phyloP scores from a whole-genome alignment of 1,140 invertebrate species.

The Cydia strobilella region DNA sequence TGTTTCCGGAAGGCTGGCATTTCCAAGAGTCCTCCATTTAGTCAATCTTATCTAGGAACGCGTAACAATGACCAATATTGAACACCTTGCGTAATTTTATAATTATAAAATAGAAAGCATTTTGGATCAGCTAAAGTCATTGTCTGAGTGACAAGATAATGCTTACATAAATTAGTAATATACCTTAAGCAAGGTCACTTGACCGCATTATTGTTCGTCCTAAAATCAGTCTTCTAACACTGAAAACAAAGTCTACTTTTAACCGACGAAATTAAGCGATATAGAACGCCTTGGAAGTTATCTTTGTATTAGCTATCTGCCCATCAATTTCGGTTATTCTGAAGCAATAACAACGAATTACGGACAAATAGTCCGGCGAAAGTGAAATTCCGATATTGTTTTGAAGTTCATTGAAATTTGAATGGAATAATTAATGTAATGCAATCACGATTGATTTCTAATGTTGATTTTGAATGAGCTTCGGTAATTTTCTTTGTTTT shows the following conservation, averaged over 20 bases:
- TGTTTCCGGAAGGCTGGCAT: too few relatives aligned
- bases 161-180: slow-evolving; percentile 59
- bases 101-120: slow-evolving; percentile 44
- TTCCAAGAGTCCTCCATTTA: not conserved
- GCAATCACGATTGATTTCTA: slow-evolving; percentile 49
- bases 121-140: slow-evolving; percentile 32
- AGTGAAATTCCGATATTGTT: slow-evolving; percentile 54
- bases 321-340: slow-evolving; percentile 64
- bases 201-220: not conserved
- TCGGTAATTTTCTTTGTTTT: slow-evolving; percentile 17
- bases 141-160: slow-evolving; percentile 47
- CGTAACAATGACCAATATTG: slow-evolving; percentile 28
- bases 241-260: not conserved
- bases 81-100: slow-evolving; percentile 36
- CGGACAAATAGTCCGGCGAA: slow-evolving; percentile 61
- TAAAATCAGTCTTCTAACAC: not conserved
- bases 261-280: not conserved
- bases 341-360: slow-evolving; percentile 49
- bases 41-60: not conserved
- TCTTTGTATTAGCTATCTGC: slow-evolving; percentile 43
- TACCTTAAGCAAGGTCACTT: not conserved
- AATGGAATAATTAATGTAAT: slow-evolving; percentile 57
- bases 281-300: not conserved
- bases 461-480: slow-evolving; percentile 22
- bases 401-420: slow-evolving; percentile 35